Conservation (phyloP, 2,888 invertebrate genomes). For the Eulithis testata region DNA sequence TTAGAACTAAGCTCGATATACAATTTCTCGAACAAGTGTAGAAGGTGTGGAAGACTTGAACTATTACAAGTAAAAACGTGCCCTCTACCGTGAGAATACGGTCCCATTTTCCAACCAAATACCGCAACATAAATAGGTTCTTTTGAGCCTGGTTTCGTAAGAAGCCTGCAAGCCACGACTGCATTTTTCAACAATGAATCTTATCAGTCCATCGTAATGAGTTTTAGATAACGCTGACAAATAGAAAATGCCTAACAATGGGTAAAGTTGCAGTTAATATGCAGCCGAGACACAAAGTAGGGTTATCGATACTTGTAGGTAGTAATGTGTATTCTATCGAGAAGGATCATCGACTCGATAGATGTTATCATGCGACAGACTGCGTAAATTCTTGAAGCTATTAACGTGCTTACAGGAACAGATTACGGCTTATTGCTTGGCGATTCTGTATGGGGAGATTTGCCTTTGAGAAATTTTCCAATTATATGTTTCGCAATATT, state of each 20-base stretch:
- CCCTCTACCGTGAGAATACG: constrained; percentile 50
- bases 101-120: constrained; percentile 51
- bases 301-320: constrained; percentile 59
- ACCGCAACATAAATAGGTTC: constrained; percentile 52
- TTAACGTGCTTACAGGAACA: constrained; percentile 34
- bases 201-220: constrained; percentile 44
- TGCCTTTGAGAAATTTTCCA: constrained; percentile 5
- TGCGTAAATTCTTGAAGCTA: constrained; percentile 51
- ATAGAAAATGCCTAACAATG: constrained; percentile 61
- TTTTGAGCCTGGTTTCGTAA: constrained; percentile 70
- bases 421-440: constrained; percentile 31
- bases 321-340: constrained; percentile 48
- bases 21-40: constrained; percentile 79
- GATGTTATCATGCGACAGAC: constrained; percentile 58
- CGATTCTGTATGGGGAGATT: constrained; percentile 26
- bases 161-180: constrained; percentile 42
- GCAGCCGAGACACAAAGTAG: constrained; percentile 45
- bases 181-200: constrained; percentile 53
- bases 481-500: constrained; percentile 9
- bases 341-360: constrained; percentile 50
- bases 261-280: constrained; percentile 59
- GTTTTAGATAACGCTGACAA: constrained; percentile 33
- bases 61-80: constrained; percentile 49
- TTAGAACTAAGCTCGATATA: constrained; percentile 64
- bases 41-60: constrained; percentile 61